Conservation (phyloP, 1,140 invertebrate species). For the Pollicipes pollicipes region DNA sequence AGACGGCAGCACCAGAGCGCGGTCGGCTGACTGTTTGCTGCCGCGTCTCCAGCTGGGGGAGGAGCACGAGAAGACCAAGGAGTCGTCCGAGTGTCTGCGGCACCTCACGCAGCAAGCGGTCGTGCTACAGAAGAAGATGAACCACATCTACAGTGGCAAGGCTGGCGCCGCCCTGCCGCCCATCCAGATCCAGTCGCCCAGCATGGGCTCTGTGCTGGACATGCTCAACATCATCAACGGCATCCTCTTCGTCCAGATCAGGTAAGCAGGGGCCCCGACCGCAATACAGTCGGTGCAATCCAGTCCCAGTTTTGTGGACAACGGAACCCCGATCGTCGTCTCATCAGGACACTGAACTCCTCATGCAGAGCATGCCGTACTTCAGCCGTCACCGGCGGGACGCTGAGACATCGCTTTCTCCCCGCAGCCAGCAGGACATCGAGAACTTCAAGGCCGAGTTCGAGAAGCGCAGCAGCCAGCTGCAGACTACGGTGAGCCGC, state of each 20-base stretch:
- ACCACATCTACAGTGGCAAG: constrained; percentile 31
- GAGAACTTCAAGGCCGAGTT: constrained; percentile 77
- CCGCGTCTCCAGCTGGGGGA: constrained; percentile 76
- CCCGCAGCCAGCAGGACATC: constrained; percentile 63
- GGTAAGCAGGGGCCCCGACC: constrained; percentile 30
- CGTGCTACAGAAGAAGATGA: constrained; percentile 79
- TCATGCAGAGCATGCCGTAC: constrained; percentile 1
- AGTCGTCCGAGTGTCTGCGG: constrained; percentile 86
- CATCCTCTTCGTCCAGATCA: constrained; percentile 82
- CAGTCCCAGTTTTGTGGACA: background rate
- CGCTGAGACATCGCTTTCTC: too few species aligned
- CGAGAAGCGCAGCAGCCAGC: constrained; percentile 40
- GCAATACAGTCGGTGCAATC: background rate
- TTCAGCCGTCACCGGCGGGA: too few species aligned
- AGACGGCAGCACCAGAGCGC: too few species aligned
- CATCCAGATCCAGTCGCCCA: constrained; percentile 87
- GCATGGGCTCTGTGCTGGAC: constrained; percentile 84
- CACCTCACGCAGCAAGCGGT: constrained; percentile 94
- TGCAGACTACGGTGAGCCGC: background rate
- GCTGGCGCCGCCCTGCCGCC: constrained; percentile 44
- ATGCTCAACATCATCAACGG: constrained; percentile 98
- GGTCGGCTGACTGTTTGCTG: too few species aligned
- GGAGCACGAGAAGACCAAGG: constrained; percentile 89
- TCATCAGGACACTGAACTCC: background rate
- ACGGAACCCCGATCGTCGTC: background rate